Evolutionary conservation across 2,888 invertebrate genomes (phyloP).

Genomic region (Crematogaster levior): DNA sequence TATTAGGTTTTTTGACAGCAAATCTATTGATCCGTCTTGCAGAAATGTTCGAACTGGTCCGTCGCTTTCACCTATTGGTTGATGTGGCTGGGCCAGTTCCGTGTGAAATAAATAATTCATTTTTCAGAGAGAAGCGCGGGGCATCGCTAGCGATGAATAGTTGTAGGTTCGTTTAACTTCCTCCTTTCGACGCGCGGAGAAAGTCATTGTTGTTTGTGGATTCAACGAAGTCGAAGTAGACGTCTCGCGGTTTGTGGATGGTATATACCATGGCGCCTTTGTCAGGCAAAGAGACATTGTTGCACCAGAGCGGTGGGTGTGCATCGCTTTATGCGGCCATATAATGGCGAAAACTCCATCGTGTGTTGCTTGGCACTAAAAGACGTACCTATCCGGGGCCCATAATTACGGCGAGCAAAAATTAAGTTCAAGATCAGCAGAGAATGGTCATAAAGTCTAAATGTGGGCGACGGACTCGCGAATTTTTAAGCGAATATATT

Average conservation of each 20-base stretch:
- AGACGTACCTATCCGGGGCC: conserved; percentile 28
- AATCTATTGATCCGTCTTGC: not conserved
- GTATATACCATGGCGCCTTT: conserved; percentile 60
- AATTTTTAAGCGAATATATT: not conserved
- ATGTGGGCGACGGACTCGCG: conserved; percentile 8
- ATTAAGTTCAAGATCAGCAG: conserved; percentile 1
- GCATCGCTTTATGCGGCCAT: conserved; percentile 67
- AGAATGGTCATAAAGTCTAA: conserved; percentile 14
- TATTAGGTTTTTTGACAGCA: not conserved
- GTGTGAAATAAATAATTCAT: conserved; percentile 72
- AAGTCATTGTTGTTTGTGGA: conserved; percentile 74
- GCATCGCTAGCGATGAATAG: conserved; percentile 70
- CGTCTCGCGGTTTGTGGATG: conserved; percentile 56
- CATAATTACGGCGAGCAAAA: conserved; percentile 50
- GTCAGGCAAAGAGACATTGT: conserved; percentile 69
- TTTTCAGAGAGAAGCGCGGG: conserved; percentile 54
- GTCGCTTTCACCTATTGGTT: conserved; percentile 62
- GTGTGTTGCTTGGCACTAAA: conserved; percentile 37
- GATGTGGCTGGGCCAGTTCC: conserved; percentile 44
- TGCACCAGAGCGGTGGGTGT: conserved; percentile 69
- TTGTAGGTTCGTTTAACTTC: conserved; percentile 65
- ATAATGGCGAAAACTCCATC: conserved; percentile 54
- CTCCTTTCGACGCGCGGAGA: conserved; percentile 74
- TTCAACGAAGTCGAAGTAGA: conserved; percentile 71
- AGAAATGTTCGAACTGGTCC: conserved; percentile 4